These are phyloP conservation scores for Drosophila atroscutellata DNA, from an alignment of 2,888 invertebrate genomes.

Conservation along the genomic window DNA sequence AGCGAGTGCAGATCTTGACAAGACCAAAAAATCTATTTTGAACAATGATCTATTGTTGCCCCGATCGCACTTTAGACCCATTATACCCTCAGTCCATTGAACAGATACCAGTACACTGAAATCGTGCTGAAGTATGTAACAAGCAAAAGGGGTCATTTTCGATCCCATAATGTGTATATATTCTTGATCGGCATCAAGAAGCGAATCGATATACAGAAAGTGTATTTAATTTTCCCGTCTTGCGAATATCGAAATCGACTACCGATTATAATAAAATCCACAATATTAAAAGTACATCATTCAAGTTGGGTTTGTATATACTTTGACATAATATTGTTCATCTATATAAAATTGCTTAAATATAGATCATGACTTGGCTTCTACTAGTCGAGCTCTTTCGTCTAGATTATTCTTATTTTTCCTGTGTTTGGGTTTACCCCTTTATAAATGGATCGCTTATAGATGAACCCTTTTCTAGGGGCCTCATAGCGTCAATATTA, in stretches of 20 bases:
- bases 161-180: not conserved
- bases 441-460: not conserved
- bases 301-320: not conserved
- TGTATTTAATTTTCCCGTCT: not conserved
- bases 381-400: not conserved
- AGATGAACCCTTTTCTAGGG: not conserved
- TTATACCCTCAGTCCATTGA: not conserved
- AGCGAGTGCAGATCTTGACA: conserved; percentile 36
- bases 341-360: not conserved
- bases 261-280: not conserved
- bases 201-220: not conserved
- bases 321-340: not conserved
- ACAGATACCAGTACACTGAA: not conserved
- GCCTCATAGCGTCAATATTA: not conserved
- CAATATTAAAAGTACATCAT: not conserved
- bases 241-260: not conserved
- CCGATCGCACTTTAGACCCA: conserved; percentile 17
- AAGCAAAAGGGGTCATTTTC: not conserved
- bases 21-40: not conserved
- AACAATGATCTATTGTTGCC: conserved; percentile 17
- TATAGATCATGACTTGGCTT: no score
- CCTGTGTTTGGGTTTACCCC: not conserved
- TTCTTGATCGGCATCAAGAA: not conserved
- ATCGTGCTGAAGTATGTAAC: not conserved
- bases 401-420: not conserved